These are phyloP conservation scores for Osmoderma eremita DNA, from an alignment of 2,888 invertebrate species.

Conservation along the genomic window DNA sequence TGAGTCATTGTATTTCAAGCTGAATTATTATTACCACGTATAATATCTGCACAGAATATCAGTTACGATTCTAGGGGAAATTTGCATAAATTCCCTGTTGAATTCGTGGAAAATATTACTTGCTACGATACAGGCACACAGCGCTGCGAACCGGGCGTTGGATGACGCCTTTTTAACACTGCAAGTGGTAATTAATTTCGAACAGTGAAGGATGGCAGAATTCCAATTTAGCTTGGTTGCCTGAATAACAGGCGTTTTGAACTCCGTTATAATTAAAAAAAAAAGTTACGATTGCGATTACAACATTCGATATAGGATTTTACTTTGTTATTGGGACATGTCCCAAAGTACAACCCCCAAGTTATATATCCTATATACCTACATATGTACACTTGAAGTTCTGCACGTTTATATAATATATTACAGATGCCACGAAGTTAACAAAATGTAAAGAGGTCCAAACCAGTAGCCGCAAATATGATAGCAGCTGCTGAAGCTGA, in stretches of 20 bases:
- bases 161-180: conserved; percentile 24
- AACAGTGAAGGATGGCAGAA: conserved; percentile 4
- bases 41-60: conserved; percentile 34
- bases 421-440: no score
- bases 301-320: no score
- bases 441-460: no score
- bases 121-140: conserved; percentile 6
- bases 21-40: conserved; percentile 29
- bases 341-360: no score
- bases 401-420: no score
- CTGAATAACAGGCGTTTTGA: conserved; percentile 21
- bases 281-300: no score
- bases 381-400: no score
- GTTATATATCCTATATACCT: no score
- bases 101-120: conserved; percentile 29
- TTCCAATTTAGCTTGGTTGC: conserved; percentile 16
- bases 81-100: conserved; percentile 34
- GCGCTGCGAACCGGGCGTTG: neutral
- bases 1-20: conserved; percentile 37
- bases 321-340: no score
- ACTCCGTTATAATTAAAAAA: neutral
- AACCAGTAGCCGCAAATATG: no score
- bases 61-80: conserved; percentile 29
- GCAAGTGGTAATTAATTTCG: conserved; percentile 27
- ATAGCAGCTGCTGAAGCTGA: no score